Evolutionary conservation across 2,888 invertebrate species (phyloP), one percentile per base, ranked within the genome.

Genomic region (Pammene aurita): DNA sequence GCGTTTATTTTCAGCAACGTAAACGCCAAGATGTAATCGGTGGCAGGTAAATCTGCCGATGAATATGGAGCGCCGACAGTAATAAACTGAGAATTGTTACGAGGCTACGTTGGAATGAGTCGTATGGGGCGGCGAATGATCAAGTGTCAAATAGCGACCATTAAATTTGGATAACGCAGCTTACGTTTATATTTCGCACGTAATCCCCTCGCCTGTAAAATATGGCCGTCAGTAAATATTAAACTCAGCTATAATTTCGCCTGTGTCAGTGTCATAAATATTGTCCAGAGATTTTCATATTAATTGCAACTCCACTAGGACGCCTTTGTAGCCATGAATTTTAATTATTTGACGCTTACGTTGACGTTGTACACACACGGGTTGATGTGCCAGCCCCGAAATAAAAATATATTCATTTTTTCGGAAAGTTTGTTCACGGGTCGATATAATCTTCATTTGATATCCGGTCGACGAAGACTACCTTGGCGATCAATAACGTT

Each of bases 211-310:
- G 81, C 83, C 84, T 84, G 86, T 87, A 87, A 90, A 89, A 89
- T 90, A 89, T 84, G 86, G 81, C 80, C 81, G 84, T 86, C 86
- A 83, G 89, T 89, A 87, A 89, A 90, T 86, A 90, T 90, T 88
- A 87, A 86, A 87, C 81, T 84, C 78, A 72, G 84, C 82, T 84
- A 85, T 88, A 87, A 89, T 89, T 88, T 84, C 78, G 81, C 83
- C 73, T 76, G 82, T 84, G 85, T 84, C 83, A 81, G 81, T 84
- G 83, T 83, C 84, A 85, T 90, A 90, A 88, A 90, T 89, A 87
- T 85, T 82, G 84, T 83, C 80, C 83, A 79, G 81, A 84, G 84
- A 87, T 86, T 87, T 88, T 88, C 84, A 86, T 88, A 87, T 87
- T 89, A 87, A 87, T 88, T 87, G 82, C 81, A 81, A 84, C 78